These are phyloP conservation scores for Caenorhabditis briggsae DNA, from an alignment of 1,140 invertebrate genomes.

Conservation along the genomic window DNA sequence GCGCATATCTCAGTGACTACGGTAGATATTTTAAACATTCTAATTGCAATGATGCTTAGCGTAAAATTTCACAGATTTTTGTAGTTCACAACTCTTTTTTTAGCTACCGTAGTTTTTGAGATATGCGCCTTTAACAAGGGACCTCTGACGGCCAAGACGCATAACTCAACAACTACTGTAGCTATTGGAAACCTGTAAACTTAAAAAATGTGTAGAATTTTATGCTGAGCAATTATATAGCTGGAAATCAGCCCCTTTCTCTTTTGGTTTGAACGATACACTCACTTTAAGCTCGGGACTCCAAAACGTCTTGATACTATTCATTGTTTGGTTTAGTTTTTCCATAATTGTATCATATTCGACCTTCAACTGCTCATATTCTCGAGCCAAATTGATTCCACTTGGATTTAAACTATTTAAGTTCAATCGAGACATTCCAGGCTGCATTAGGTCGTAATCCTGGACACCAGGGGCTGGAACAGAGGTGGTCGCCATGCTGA, in stretches of 20 bases:
- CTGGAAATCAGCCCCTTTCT: no score
- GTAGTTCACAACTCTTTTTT: no score
- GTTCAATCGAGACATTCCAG: background rate
- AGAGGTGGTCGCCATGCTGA: constrained; percentile 28
- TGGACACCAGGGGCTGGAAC: background rate
- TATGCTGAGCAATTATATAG: no score
- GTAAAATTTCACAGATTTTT: no score
- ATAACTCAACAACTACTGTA: background rate
- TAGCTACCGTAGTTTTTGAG: no score
- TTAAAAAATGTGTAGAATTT: no score
- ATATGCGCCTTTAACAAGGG: no score
- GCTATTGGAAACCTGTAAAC: background rate
- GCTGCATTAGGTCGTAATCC: constrained; percentile 30
- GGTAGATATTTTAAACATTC: background rate
- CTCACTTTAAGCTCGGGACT: constrained; percentile 91
- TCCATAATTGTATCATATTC: constrained; percentile 96
- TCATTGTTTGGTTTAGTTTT: constrained; percentile 97
- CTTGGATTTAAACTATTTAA: background rate
- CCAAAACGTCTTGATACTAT: constrained; percentile 99
- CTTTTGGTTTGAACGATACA: no score
- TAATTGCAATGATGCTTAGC: no score
- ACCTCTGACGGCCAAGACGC: no score
- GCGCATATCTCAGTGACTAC: background rate
- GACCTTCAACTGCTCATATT: constrained; percentile 94
- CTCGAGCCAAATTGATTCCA: constrained; percentile 76